phyloP scores from a whole-genome alignment of 2,888 invertebrate species.

The Apeira syringaria region DNA sequence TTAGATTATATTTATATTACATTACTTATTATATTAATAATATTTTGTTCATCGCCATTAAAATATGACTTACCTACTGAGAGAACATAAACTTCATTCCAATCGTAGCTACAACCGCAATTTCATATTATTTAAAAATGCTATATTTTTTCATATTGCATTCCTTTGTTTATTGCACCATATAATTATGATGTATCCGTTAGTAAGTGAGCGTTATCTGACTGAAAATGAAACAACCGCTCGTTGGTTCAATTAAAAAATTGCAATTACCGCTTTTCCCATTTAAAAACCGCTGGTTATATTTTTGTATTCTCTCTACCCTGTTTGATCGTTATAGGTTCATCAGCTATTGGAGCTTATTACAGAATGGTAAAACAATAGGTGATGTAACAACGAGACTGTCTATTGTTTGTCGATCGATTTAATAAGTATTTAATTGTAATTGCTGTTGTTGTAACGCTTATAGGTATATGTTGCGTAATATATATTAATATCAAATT shows the following conservation, averaged over 20 bases:
- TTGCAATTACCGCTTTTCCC: not conserved
- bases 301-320: not conserved
- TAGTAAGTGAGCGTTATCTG: too few relatives aligned
- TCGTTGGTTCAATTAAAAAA: not conserved
- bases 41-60: too few relatives aligned
- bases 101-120: too few relatives aligned
- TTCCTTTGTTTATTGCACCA: too few relatives aligned
- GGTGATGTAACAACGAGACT: slow-evolving; percentile 24
- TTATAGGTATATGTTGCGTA: slow-evolving; percentile 15
- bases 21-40: too few relatives aligned
- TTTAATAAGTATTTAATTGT: slow-evolving; percentile 6
- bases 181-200: too few relatives aligned
- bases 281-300: not conserved
- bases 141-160: too few relatives aligned
- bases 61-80: too few relatives aligned
- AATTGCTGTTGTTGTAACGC: slow-evolving; percentile 11
- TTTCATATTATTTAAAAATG: too few relatives aligned
- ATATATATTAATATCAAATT: not conserved
- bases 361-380: slow-evolving; percentile 23
- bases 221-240: too few relatives aligned
- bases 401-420: slow-evolving; percentile 23
- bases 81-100: too few relatives aligned
- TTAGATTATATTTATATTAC: too few relatives aligned
- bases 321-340: not conserved
- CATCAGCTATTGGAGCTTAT: slow-evolving; percentile 16